These are phyloP conservation scores for Papilio polytes DNA, from an alignment of 1,140 invertebrate genomes.

Conservation along the genomic window DNA sequence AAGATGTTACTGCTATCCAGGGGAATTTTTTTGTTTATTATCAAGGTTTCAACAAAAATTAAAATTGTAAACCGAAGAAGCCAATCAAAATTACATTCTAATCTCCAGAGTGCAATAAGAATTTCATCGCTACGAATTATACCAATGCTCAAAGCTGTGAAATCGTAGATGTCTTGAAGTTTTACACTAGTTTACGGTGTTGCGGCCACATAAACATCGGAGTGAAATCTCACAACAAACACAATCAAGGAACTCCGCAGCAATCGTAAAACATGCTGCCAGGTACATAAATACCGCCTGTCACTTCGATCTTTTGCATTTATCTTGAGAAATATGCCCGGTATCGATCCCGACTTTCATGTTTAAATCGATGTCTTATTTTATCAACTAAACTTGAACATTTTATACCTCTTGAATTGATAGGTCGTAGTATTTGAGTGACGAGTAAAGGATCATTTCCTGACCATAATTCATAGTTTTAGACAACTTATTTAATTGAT, in stretches of 20 bases:
- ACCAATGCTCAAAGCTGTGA: neutral
- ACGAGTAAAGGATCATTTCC: neutral
- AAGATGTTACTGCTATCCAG: too few species aligned
- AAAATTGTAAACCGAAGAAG: neutral
- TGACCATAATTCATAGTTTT: neutral
- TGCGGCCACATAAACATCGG: constrained; percentile 43
- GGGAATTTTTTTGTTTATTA: too few species aligned
- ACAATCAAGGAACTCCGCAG: constrained; percentile 64
- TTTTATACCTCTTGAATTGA: neutral
- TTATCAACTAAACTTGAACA: neutral
- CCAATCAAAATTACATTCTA: neutral
- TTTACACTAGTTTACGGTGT: constrained; percentile 37
- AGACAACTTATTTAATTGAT: too few species aligned
- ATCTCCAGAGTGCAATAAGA: neutral
- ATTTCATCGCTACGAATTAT: neutral
- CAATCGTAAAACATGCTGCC: constrained; percentile 57
- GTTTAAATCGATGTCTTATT: constrained; percentile 5
- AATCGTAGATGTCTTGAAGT: neutral
- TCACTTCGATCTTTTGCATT: constrained; percentile 57
- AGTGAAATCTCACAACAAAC: constrained; percentile 56
- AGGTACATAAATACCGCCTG: constrained; percentile 65
- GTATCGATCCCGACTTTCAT: constrained; percentile 54
- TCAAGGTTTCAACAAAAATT: neutral
- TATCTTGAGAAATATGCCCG: constrained; percentile 60
- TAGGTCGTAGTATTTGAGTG: too few species aligned